Evolutionary conservation across 2,888 invertebrate genomes (phyloP), one percentile per base, ranked within the genome.

Genomic region (Terebella lapidaria): DNA sequence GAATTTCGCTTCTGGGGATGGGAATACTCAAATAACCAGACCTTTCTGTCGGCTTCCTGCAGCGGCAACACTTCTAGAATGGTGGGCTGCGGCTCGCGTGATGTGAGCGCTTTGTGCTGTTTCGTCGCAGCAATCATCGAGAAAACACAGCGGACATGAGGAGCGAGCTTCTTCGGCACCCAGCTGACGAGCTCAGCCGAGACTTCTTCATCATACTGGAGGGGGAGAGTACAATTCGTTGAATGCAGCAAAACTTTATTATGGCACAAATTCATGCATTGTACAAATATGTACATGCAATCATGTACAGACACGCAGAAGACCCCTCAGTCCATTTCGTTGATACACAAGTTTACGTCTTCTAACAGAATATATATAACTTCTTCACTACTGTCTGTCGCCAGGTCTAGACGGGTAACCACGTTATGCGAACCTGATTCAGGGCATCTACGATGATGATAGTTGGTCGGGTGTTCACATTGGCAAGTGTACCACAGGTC

Each of bases 111-210:
- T 49, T 68, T 68, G 60, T 76, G 75, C 25, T 74, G 76, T 25
- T 69, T 65, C 10, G 76, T 74, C 49, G 73, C 71, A 10, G 62
- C 65, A 5, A 76, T 73, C 62, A 75, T 71, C 15, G 79, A 73
- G 60, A 78, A 70, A 28, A 79, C 67, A 65, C 73, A 72, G n/a
- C 77, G 71, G 5, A 79, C 72, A 30, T 74, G 71, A 2, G 76
- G 77, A 1, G 76, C 74, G 35, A 79, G 68, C 62, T 76, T 78
- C 60, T 73, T 52, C 46, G 79, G 79, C 58, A 79, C 67, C 78
- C 78, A 79, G 58, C 73, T 76, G 64, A 77, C 70, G 46, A 74
- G 71, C 56, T 72, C 65, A 3, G 77, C 75, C n/a, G 74, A 74
- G 54, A 73, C 71, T 30, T 76, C 76, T 54, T 76, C 75, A 52